These are phyloP conservation scores for Potamarius usumacintae DNA, from an alignment of 2,113 vertebrate genomes.

Conservation along the genomic window DNA sequence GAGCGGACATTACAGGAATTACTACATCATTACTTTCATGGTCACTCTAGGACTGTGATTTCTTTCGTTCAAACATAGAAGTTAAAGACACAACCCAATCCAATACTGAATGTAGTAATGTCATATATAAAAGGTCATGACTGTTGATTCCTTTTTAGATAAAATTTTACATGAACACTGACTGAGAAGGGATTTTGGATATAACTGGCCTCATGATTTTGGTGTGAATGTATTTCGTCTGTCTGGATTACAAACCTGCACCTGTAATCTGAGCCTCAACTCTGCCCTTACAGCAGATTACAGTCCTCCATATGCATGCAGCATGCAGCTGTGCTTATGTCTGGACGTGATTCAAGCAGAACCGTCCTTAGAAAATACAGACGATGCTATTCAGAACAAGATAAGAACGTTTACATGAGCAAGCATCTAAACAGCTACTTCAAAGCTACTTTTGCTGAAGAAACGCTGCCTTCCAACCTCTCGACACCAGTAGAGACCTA, in stretches of 20 bases:
- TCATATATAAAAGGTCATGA: not conserved
- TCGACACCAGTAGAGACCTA: not conserved
- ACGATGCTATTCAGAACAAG: not conserved
- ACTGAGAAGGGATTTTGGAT: constrained; percentile 21
- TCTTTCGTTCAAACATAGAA: not conserved
- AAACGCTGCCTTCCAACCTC: too few species aligned
- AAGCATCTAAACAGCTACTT: too few species aligned
- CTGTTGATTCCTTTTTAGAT: not conserved
- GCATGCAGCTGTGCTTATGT: not conserved
- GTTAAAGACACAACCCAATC: not conserved
- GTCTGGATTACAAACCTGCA: constrained; percentile 42
- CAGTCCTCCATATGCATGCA: not conserved
- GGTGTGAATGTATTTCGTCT: not conserved
- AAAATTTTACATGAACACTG: not conserved
- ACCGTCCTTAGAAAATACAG: not conserved
- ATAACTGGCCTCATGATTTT: constrained; percentile 21
- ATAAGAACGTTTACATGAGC: not conserved
- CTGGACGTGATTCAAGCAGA: not conserved
- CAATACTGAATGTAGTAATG: not conserved
- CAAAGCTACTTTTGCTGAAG: not conserved
- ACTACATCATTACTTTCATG: not conserved
- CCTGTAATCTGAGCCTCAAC: constrained; percentile 34
- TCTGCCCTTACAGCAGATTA: constrained; percentile 27
- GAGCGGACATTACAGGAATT: not conserved
- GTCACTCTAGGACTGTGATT: not conserved